phyloP scores from a whole-genome alignment of 2,888 invertebrate genomes.

The Raillietiella orientalis region DNA sequence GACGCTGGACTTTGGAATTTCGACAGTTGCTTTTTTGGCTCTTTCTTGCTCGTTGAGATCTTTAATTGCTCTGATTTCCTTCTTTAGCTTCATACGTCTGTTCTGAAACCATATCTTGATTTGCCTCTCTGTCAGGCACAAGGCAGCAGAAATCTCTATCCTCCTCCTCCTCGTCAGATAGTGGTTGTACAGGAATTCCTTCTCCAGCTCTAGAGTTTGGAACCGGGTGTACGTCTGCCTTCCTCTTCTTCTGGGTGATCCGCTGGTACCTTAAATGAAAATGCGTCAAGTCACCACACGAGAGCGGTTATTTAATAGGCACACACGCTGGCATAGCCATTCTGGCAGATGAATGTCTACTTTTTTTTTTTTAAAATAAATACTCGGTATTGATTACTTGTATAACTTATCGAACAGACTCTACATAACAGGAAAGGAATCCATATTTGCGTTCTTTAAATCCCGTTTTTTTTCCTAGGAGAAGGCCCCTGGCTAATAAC shows the following conservation, averaged over 20 bases:
- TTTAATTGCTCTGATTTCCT: conserved; percentile 70
- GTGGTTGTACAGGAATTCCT: conserved; percentile 95
- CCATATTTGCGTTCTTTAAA: too few relatives aligned
- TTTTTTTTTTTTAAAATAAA: too few relatives aligned
- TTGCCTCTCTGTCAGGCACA: conserved; percentile 81
- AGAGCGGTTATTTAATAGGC: too few relatives aligned
- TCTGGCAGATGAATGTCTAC: too few relatives aligned
- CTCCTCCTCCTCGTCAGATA: conserved; percentile 80
- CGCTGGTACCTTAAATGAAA: conserved; percentile 92
- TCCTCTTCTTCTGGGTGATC: conserved; percentile 70
- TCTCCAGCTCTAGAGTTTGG: too few relatives aligned
- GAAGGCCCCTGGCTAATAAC: too few relatives aligned
- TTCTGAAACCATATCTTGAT: conserved; percentile 82
- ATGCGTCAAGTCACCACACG: too few relatives aligned
- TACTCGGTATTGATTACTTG: too few relatives aligned
- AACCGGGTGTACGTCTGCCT: conserved; percentile 92
- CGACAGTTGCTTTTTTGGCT: conserved; percentile 6
- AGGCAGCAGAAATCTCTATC: conserved; percentile 86
- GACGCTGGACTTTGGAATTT: too few relatives aligned
- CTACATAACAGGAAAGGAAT: too few relatives aligned
- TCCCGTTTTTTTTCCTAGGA: too few relatives aligned
- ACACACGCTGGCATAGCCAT: not conserved
- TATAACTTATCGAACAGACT: too few relatives aligned
- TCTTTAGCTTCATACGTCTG: conserved; percentile 82
- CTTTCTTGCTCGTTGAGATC: conserved; percentile 76